These are phyloP conservation scores for Gymnocephalus cernua DNA, from an alignment of 2,113 vertebrate genomes.

Conservation along the genomic window DNA sequence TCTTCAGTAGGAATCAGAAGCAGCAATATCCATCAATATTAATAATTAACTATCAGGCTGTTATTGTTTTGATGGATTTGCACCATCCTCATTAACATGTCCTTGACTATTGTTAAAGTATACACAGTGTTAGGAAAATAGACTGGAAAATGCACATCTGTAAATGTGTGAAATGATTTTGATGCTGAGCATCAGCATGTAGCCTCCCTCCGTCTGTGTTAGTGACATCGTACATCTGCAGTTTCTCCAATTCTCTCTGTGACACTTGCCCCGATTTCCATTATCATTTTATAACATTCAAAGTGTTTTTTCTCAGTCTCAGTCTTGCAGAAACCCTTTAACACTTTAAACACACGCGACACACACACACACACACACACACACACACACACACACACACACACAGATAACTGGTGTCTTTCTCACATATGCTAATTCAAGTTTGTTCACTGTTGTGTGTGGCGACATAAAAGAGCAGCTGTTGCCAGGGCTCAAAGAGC, in stretches of 20 bases:
- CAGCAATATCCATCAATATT: background rate
- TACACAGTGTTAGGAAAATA: background rate
- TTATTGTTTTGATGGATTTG: background rate
- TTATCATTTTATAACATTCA: slow-evolving; percentile 59
- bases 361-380: slow-evolving; percentile 4
- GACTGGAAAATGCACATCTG: background rate
- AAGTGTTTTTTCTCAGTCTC: slow-evolving; percentile 19
- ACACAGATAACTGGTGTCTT: slow-evolving; percentile 33
- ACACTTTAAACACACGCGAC: background rate
- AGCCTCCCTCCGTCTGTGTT: background rate
- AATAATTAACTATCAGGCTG: too few relatives aligned
- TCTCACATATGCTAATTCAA: slow-evolving; percentile 72
- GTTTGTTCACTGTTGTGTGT: slow-evolving; percentile 66
- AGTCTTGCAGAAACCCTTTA: background rate
- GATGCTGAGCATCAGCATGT: slow-evolving; percentile 27
- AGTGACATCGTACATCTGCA: slow-evolving; percentile 30
- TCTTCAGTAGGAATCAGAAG: background rate
- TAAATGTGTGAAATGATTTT: slow-evolving; percentile 11
- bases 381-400: slow-evolving; percentile 5
- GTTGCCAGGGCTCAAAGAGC: slow-evolving; percentile 65
- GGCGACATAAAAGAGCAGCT: slow-evolving; percentile 79
- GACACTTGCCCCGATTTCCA: slow-evolving; percentile 41
- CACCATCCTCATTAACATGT: background rate
- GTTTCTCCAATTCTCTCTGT: slow-evolving; percentile 27
- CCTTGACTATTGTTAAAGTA: background rate